Evolutionary conservation across 2,113 vertebrate species (phyloP).

Genomic region (Tor tambroides): DNA sequence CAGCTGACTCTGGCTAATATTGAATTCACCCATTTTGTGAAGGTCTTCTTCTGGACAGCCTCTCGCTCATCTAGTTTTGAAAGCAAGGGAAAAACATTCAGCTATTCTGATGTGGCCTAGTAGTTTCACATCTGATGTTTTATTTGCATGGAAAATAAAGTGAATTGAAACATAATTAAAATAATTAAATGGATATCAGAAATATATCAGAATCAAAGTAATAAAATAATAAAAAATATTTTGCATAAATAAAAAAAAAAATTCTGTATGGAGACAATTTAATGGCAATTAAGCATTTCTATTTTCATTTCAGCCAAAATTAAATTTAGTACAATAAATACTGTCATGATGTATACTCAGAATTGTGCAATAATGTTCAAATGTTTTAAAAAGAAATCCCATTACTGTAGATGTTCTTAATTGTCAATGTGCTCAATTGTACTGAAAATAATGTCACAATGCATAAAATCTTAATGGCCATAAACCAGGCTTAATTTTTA

Average conservation of each 20-base stretch:
- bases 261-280: too few species aligned
- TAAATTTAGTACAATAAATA: neutral
- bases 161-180: too few species aligned
- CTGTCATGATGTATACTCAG: neutral
- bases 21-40: constrained; percentile 99
- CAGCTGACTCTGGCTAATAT: constrained; percentile 92
- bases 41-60: constrained; percentile 97
- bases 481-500: neutral
- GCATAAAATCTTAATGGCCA: neutral
- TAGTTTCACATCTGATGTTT: neutral
- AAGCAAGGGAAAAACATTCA: constrained; percentile 10
- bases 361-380: neutral
- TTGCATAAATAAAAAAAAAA: too few species aligned
- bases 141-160: too few species aligned
- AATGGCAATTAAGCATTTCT: neutral
- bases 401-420: neutral
- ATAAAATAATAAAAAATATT: too few species aligned
- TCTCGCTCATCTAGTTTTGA: constrained; percentile 87
- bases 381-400: neutral
- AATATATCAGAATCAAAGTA: neutral
- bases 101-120: neutral
- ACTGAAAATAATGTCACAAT: neutral
- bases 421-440: neutral
- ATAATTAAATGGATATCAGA: neutral
- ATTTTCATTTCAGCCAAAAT: neutral